These are phyloP conservation scores for Formica exsecta DNA, from an alignment of 1,140 invertebrate genomes.

Conservation along the genomic window DNA sequence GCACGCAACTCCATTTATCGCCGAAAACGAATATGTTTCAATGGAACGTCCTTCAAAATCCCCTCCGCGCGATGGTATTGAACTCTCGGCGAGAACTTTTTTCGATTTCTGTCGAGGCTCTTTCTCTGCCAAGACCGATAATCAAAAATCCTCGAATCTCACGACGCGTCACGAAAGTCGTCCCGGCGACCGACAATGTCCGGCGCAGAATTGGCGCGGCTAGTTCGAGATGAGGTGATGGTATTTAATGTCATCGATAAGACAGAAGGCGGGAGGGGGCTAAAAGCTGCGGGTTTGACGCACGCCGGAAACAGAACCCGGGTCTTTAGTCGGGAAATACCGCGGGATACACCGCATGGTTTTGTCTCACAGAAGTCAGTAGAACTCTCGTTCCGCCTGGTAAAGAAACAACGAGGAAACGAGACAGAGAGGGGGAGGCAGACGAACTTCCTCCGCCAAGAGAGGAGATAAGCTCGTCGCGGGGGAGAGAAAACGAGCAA, in stretches of 20 bases:
- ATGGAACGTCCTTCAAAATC: conserved; percentile 23
- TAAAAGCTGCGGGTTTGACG: conserved; percentile 23
- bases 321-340: conserved; percentile 62
- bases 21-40: conserved; percentile 7
- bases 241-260: conserved; percentile 59
- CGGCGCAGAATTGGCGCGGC: conserved; percentile 1
- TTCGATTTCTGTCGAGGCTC: not conserved
- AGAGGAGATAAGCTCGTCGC: conserved; percentile 59
- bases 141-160: conserved; percentile 38
- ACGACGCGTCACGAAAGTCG: not conserved
- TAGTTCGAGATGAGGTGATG: not conserved
- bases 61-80: not conserved
- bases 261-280: conserved; percentile 2
- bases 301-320: conserved; percentile 44
- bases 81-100: not conserved
- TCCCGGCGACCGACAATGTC: conserved; percentile 11
- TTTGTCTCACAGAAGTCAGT: conserved; percentile 67
- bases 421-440: conserved; percentile 71
- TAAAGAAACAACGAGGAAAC: conserved; percentile 81
- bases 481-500: conserved; percentile 53
- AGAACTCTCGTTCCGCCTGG: conserved; percentile 71
- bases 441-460: conserved; percentile 47
- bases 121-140: conserved; percentile 17
- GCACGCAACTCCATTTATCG: not conserved
- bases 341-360: conserved; percentile 63